Conservation (phyloP, 1,140 invertebrate species). For the Atta cephalotes region DNA sequence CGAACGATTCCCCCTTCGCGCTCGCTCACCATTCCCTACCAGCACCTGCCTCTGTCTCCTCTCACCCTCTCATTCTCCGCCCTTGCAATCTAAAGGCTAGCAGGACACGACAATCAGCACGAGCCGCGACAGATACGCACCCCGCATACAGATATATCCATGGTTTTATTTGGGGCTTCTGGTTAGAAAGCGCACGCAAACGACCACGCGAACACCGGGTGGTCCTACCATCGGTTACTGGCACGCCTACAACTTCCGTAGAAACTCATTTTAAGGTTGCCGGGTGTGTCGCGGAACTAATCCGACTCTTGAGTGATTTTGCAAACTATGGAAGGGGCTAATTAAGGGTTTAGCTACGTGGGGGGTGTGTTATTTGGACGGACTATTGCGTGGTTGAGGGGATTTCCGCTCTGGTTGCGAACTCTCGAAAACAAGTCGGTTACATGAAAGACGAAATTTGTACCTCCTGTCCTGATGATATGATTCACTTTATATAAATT, state of each 20-base stretch:
- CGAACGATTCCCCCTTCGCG: conserved; percentile 54
- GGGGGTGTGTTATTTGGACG: conserved; percentile 22
- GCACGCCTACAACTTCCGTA: conserved; percentile 34
- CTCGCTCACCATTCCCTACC: not conserved
- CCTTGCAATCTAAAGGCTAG: conserved; percentile 61
- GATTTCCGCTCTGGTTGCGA: not conserved
- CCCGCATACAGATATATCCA: conserved; percentile 75
- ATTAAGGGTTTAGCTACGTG: conserved; percentile 69
- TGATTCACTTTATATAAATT: not conserved
- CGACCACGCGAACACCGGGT: conserved; percentile 14
- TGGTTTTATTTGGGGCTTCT: conserved; percentile 75
- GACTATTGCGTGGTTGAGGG: conserved; percentile 25
- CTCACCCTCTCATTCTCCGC: conserved; percentile 10
- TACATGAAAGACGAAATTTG: conserved; percentile 20
- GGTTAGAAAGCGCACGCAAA: conserved; percentile 72
- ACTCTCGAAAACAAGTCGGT: conserved; percentile 42
- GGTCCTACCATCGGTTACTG: conserved; percentile 1
- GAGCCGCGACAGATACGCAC: conserved; percentile 66
- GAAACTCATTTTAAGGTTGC: conserved; percentile 76
- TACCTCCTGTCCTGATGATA: not conserved
- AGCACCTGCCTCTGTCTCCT: not conserved
- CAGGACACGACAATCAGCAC: conserved; percentile 75
- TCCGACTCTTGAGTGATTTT: conserved; percentile 75
- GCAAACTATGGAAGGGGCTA: conserved; percentile 69
- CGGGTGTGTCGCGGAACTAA: conserved; percentile 70